A percentile compares a stretch with the other conserved stretches of the same genome.
Conservation (phyloP, 1,140 invertebrate species). For the Harlomillsia oculata region DNA sequence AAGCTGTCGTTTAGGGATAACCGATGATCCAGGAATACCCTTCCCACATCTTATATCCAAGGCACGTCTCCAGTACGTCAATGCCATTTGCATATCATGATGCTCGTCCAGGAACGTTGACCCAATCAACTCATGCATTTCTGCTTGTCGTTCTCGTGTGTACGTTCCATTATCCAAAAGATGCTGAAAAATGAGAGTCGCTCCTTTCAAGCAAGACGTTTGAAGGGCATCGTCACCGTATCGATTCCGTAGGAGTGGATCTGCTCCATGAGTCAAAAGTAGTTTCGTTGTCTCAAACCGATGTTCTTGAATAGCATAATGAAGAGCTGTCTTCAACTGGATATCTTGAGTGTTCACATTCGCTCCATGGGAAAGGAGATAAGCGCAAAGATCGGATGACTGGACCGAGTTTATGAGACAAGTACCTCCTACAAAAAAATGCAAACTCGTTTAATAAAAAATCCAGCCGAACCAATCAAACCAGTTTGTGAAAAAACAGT, state of each 20-base stretch:
- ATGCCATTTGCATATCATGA: conserved; percentile 52
- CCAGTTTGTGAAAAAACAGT: background rate
- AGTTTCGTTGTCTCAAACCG: conserved; percentile 73
- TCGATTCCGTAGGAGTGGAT: conserved; percentile 62
- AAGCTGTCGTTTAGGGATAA: too few species aligned
- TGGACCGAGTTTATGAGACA: conserved; percentile 90
- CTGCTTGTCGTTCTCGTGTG: conserved; percentile 56
- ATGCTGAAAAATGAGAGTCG: conserved; percentile 67
- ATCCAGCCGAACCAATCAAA: background rate
- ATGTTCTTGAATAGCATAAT: conserved; percentile 87
- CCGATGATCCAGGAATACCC: conserved; percentile 18
- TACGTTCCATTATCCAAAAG: conserved; percentile 57
- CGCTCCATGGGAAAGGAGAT: conserved; percentile 60
- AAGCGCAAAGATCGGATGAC: conserved; percentile 67
- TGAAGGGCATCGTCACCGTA: conserved; percentile 75
- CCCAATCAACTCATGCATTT: conserved; percentile 74
- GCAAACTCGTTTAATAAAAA: background rate
- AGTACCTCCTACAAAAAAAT: conserved; percentile 50
- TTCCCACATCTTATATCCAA: conserved; percentile 47
- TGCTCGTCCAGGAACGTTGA: conserved; percentile 66
- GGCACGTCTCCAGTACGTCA: conserved; percentile 53
- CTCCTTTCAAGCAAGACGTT: conserved; percentile 79
- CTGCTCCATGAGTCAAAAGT: conserved; percentile 65
- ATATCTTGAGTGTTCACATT: conserved; percentile 78
- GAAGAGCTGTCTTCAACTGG: conserved; percentile 81